phyloP scores from a whole-genome alignment of 2,888 invertebrate genomes.

The Stictocephala bisonia region DNA sequence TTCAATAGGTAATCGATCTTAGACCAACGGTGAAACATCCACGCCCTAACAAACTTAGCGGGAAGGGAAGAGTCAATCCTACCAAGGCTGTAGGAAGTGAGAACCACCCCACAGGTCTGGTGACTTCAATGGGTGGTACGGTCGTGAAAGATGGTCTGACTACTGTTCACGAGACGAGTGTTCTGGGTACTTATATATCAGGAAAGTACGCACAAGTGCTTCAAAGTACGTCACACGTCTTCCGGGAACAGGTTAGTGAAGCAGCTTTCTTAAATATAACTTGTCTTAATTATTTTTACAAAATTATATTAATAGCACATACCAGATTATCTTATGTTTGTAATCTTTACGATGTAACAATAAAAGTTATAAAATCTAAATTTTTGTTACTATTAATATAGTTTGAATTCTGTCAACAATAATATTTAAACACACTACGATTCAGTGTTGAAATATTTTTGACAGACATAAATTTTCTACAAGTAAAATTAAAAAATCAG shows the following conservation, averaged over 20 bases:
- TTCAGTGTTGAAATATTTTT: too few species aligned
- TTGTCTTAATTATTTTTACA: background rate
- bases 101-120: conserved; percentile 72
- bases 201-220: conserved; percentile 88
- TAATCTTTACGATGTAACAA: too few species aligned
- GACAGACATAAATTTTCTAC: too few species aligned
- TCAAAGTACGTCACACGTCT: conserved; percentile 81
- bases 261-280: too few species aligned
- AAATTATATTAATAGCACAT: too few species aligned
- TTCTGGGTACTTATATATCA: conserved; percentile 88
- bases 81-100: conserved; percentile 59
- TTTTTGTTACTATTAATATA: too few species aligned
- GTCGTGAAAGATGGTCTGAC: conserved; percentile 85
- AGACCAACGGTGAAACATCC: conserved; percentile 66
- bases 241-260: conserved; percentile 60
- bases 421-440: too few species aligned
- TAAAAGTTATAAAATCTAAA: too few species aligned
- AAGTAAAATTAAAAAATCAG: too few species aligned
- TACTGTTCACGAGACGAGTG: conserved; percentile 87
- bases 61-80: conserved; percentile 18
- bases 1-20: conserved; percentile 70
- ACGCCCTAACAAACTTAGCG: conserved; percentile 3
- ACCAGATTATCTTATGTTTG: too few species aligned
- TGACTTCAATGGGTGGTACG: conserved; percentile 86
- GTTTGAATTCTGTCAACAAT: too few species aligned